Base-by-base conservation (phyloP, 2,113 vertebrate species). In the Oncorhynchus mykiss region DNA sequence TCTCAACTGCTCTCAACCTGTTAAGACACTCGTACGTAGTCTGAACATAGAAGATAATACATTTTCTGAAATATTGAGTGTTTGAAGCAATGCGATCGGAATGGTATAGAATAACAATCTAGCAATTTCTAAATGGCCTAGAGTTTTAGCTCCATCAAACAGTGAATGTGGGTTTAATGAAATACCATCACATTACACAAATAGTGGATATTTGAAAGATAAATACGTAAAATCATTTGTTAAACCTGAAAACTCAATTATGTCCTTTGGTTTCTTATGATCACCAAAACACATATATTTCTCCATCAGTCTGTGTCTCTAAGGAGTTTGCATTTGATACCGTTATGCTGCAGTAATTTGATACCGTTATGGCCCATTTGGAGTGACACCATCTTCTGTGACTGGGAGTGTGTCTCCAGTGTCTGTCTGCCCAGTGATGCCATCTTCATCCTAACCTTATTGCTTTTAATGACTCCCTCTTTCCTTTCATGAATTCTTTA, bases 401-500 rank as follows among this genome's bases (percentile, higher is more conserved):
- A 45, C 39, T 45, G 39, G 39, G 9, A 45, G 8, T 45, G 39
- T 39, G n/a, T 14, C 31, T 13, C 24, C 65, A 29, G 24, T 68
- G 25, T 16, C 29, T 84, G 86, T 91, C 88, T 88, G 39, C 84
- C 88, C 86, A 59, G 87, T 87, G 90, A 92, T 92, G 89, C 90
- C 39, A 45, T 45, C 39, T 91, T 91, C 90, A 92, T 93, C 92
- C 92, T 92, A 89, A 91, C 82, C 39, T 93, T 94, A 94, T 94
- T 92, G 91, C 91, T 87, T 91, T 91, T 93, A 94, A 93, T 92
- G 92, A 93, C 92, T 92, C 88, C 81, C 88, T 45, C 39, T 89
- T 86, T 88, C 85, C 90, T 91, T 93, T 91, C 90, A 93, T 94
- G 93, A 92, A 94, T 94, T 92, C 91, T 91, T 92, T 92, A 94